Evolutionary conservation across 2,113 vertebrate species (phyloP).

Genomic region (Morone saxatilis): DNA sequence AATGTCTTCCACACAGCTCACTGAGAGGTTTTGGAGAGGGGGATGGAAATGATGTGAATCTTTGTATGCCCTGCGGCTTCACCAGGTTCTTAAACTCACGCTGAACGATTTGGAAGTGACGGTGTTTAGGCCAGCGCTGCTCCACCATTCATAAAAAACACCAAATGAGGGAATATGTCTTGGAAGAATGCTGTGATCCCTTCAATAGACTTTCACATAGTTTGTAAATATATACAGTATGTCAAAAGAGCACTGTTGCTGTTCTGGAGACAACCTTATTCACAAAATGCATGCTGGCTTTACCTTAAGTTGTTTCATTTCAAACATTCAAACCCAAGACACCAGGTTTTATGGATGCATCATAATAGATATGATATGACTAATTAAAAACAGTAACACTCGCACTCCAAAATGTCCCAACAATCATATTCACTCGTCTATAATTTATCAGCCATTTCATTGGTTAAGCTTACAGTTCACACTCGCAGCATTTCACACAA

Average conservation of each 20-base stretch:
- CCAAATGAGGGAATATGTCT: too few species aligned
- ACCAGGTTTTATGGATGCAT: background rate
- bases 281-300: background rate
- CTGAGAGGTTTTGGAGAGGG: too few species aligned
- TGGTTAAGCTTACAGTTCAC: background rate
- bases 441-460: background rate
- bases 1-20: too few species aligned
- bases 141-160: too few species aligned
- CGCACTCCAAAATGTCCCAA: background rate
- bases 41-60: too few species aligned
- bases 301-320: background rate
- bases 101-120: too few species aligned
- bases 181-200: too few species aligned
- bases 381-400: background rate
- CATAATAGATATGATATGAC: too few species aligned
- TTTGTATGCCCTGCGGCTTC: too few species aligned
- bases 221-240: background rate
- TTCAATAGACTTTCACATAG: too few species aligned
- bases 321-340: background rate
- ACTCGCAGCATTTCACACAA: background rate
- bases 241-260: background rate
- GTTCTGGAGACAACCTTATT: background rate
- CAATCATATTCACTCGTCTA: background rate
- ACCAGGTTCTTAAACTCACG: too few species aligned
- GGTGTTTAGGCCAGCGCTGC: too few species aligned